Percentiles rank a stretch among this genome's conserved stretches.
phyloP scores from a whole-genome alignment of 2,113 vertebrate genomes.

The Semnornis frantzii region DNA sequence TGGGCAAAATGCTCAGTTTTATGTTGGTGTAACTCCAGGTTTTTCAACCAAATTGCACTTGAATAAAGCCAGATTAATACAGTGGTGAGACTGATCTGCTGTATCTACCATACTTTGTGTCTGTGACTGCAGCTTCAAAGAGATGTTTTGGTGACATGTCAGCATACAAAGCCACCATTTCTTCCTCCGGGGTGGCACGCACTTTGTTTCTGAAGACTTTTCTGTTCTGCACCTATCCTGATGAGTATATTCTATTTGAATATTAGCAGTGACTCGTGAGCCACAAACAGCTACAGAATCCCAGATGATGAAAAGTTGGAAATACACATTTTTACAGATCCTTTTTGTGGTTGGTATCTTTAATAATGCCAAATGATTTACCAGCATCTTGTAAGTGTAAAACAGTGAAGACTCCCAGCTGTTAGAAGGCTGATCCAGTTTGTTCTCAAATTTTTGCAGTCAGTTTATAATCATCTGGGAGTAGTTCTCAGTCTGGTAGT shows the following conservation, averaged over 20 bases:
- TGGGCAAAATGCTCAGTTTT: background rate
- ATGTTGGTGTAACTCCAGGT: background rate
- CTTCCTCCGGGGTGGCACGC: background rate
- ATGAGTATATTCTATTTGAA: background rate
- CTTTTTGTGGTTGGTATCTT: slow-evolving; percentile 41
- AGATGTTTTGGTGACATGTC: background rate
- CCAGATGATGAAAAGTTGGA: slow-evolving; percentile 42
- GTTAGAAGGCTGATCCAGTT: background rate
- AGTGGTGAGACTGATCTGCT: background rate
- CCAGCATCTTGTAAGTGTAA: background rate
- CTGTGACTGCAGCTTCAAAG: background rate
- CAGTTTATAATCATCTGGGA: slow-evolving; percentile 27
- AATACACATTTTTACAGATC: slow-evolving; percentile 16
- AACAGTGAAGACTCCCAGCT: slow-evolving; percentile 29
- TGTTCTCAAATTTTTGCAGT: slow-evolving; percentile 19
- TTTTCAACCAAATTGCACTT: background rate
- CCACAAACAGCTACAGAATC: slow-evolving; percentile 23
- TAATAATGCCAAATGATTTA: slow-evolving; percentile 49
- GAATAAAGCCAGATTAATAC: background rate
- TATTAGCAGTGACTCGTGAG: slow-evolving; percentile 1
- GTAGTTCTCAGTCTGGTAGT: background rate
- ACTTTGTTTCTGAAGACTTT: background rate
- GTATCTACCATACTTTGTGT: background rate
- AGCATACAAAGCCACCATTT: background rate
- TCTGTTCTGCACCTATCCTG: background rate